These are phyloP conservation scores for Corythornis cristatus DNA, from an alignment of 2,113 vertebrate species.

Conservation along the genomic window DNA sequence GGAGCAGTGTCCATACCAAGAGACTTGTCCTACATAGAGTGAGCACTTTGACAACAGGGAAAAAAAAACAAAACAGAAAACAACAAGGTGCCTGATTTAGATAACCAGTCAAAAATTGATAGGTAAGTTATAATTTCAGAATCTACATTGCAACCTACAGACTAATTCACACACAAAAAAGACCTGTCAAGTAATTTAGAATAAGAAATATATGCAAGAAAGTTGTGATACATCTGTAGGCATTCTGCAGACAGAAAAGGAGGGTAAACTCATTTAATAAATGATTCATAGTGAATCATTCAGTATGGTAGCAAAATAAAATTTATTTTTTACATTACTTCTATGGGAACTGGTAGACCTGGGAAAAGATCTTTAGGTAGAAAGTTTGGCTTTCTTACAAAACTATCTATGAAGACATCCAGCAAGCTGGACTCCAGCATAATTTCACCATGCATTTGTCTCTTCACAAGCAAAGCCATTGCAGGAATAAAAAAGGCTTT, in stretches of 20 bases:
- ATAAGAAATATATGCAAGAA: constrained; percentile 46
- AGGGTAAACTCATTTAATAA: constrained; percentile 32
- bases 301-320: constrained; percentile 1
- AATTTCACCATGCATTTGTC: neutral
- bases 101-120: neutral
- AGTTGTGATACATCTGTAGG: constrained; percentile 5
- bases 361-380: neutral
- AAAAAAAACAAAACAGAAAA: neutral
- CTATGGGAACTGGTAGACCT: neutral
- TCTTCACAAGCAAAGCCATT: neutral
- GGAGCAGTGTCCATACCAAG: neutral
- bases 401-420: neutral
- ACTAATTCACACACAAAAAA: constrained; percentile 7
- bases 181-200: constrained; percentile 12
- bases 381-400: neutral
- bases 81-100: neutral
- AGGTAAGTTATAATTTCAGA: constrained; percentile 18
- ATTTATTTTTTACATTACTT: neutral
- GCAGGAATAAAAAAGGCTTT: neutral
- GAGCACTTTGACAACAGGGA: neutral
- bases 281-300: constrained; percentile 50
- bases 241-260: constrained; percentile 11
- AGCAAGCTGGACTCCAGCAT: neutral
- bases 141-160: neutral
- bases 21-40: neutral